Evolutionary conservation across 2,113 vertebrate genomes (phyloP), one percentile per base, ranked within the genome.

Genomic region (Dipodomys spectabilis): DNA sequence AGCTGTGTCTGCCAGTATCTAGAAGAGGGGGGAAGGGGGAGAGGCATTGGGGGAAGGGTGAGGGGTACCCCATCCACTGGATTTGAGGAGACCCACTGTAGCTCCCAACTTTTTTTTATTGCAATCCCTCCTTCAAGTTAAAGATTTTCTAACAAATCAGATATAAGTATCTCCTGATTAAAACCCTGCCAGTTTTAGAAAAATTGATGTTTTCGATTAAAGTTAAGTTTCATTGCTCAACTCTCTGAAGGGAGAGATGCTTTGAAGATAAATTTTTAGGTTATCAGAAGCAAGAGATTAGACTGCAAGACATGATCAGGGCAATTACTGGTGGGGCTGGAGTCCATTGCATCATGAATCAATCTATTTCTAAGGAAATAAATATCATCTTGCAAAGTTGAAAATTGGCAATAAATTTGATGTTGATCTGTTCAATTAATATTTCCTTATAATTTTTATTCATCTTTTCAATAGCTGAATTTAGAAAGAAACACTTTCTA

Each of bases 331-430:
- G 25, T 7, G 53, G 74, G 11, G 45, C 49, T 15, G 44, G 53
- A 65, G 25, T 4, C 44, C 64, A 19, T 7, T 85, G 45, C 30
- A 39, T 30, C 1, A 6, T 57, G 64, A n/a, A 12, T 49, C 0
- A 44, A 4, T 57, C 32, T 64, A 45, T 69, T 94, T 85, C 69
- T 65, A 81, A 88, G 45, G 39, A 92, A 30, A 79, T 45, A 60
- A 22, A 13, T 30, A 60, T 65, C 80, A 13, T 62, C 20, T 84
- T 71, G 0, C 68, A 20, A 5, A 7, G 72, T 90, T 69, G 82
- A 90, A 88, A 91, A 83, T 12, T 62, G 22, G 44, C 72, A 69
- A 64, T 86, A 60, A 60, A 35, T 77, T 83, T 87, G 53, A 84
- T 39, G 44, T 22, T 67, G 53, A 60, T 35, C 60, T 72, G 18